Evolutionary conservation across 2,888 invertebrate species (phyloP), one percentile per base, ranked within the genome.

Genomic region (Exephanes ischioxanthus): DNA sequence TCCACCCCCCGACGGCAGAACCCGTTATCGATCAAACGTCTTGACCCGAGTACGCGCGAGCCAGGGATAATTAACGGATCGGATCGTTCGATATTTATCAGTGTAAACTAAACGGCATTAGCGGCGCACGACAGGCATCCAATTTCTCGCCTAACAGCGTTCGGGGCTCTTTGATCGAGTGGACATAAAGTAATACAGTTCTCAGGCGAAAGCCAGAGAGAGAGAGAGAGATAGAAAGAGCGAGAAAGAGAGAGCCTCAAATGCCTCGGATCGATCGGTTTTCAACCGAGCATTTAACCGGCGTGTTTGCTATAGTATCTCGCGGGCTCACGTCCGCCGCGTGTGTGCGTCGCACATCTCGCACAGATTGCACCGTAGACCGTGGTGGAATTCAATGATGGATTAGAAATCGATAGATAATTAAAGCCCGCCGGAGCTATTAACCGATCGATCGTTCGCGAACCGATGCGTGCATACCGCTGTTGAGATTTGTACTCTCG

Each of bases 321-420:
- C 53, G 6, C 53, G 19, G 53, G 6, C 7, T 55, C 22, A 7
- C 19, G 22, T 55, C 22, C 19, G 41, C 16, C 45, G 14, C 16
- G 45, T 45, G 53, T 19, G 51, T n/a, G n/a, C 7, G 19, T 1
- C 19, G 53, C 19, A 19, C 19, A 19, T n/a, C 53, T 4, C 16
- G 19, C 19, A 53, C 19, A 14, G 26, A 63, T 33, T 33, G 61
- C 61, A 7, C 7, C 26, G 61, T 16, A 63, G 6, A 6, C n/a
- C 16, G 30, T 2, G 30, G 55, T 19, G 53, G 37, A 41, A 67
- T 67, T 37, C 26, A 67, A 77, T 77, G 77, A 77, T 53, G 53
- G 77, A 77, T 67, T 66, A 67, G 53, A 67, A 77, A 77, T 77
- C 77, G 67, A 77, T 77, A 55, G 67, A 55, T 55, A 77, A 77